Base-by-base conservation (phyloP, 2,888 invertebrate genomes). In the Ormyrus rosae region DNA sequence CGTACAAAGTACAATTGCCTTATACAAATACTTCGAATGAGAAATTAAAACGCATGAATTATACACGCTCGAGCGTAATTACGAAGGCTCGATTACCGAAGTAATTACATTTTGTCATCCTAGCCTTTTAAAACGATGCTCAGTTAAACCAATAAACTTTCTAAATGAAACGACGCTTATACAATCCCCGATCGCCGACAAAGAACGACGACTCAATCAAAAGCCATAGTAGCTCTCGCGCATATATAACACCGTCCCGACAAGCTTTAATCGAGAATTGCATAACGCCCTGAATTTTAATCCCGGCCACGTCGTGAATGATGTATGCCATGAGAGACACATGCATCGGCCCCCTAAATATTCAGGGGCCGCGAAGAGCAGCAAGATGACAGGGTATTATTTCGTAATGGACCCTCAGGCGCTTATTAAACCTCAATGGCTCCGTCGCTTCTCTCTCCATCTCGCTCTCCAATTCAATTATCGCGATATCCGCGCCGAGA, bases 341-440 rank as follows among this genome's bases (percentile, higher is more conserved):
- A 68, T 50, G n/a, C 53, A 60, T 65, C 13, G 67, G n/a, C 78
- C n/a, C 69, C 75, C 65, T 67, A 51, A 75, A 69, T 68, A 75
- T 68, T 67, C 45, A 74, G 50, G 19, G 65, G 55, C 11, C 50
- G 48, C 71, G 53, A 19, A 8, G n/a, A 46, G 55, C 19, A 0
- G 50, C 48, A 68, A 73, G 73, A 63, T 78, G 78, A 78, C 73
- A 68, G 69, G 34, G 2, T 53, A 69, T 74, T 74, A 79, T 61
- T 79, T 64, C 53, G 51, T 73, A 73, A 74, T 73, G 74, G 56
- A 69, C 11, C 69, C 48, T 50, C 46, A 2, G 58, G 55, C 69
- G 50, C 60, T 79, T 74, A 69, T 74, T 79, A 69, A 61, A 79
- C 51, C 65, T 76, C 45, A 19, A 45, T 34, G n/a, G 64, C 8